These are phyloP conservation scores for Drosophila oshimai DNA, from an alignment of 1,140 invertebrate species.

Conservation along the genomic window DNA sequence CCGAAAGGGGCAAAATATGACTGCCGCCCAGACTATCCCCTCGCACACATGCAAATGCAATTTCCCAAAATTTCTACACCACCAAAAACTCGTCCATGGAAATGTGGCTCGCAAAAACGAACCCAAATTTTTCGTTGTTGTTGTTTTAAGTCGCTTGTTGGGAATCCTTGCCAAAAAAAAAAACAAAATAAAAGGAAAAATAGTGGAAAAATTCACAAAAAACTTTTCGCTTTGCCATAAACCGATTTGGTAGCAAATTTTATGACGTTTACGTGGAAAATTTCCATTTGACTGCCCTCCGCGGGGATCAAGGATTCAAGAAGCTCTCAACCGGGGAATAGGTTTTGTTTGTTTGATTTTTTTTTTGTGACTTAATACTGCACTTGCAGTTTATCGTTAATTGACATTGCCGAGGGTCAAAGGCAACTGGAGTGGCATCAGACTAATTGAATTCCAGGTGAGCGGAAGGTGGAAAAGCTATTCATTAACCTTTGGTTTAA, in stretches of 20 bases:
- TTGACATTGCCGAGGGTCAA: slow-evolving; percentile 25
- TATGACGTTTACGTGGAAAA: slow-evolving; percentile 39
- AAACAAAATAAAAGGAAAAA: background rate
- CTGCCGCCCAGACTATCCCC: background rate
- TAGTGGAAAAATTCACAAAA: background rate
- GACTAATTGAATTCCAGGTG: slow-evolving; percentile 46
- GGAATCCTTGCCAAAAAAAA: background rate
- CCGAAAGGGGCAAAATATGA: slow-evolving; percentile 32
- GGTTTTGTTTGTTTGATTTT: background rate
- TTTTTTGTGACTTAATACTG: background rate
- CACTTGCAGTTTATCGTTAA: slow-evolving; percentile 32
- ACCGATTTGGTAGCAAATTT: slow-evolving; percentile 54
- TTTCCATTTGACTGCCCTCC: slow-evolving; percentile 27
- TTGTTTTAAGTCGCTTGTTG: slow-evolving; percentile 31
- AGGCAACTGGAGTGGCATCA: slow-evolving; percentile 8
- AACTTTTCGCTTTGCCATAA: slow-evolving; percentile 31
- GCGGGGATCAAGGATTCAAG: slow-evolving; percentile 14
- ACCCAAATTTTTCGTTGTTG: slow-evolving; percentile 19
- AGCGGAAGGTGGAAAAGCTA: background rate
- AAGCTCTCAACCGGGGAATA: background rate
- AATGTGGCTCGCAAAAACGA: slow-evolving; percentile 20
- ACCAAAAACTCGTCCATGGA: slow-evolving; percentile 30
- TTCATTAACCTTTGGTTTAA: slow-evolving; percentile 8
- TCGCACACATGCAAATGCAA: slow-evolving; percentile 35
- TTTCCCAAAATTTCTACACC: slow-evolving; percentile 31